Base-by-base conservation (phyloP, 2,113 vertebrate genomes). In the Mobula birostris region DNA sequence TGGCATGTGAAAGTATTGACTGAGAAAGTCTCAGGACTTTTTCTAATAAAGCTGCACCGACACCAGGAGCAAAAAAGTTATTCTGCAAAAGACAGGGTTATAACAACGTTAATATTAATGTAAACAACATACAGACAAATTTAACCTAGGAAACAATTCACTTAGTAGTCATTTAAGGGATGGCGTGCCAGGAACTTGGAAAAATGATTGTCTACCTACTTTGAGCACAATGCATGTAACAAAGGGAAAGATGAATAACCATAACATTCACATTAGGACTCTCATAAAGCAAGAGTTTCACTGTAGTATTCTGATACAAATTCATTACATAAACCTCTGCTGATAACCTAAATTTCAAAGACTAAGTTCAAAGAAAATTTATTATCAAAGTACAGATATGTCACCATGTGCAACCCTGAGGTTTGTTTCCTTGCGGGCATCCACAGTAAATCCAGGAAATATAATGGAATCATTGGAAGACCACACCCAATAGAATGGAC, bases 41-140 rank as follows among this genome's bases (percentile, higher is more conserved):
- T 9, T 61, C 17, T 19, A 95, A 74, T 5, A 95, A 85, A 32
- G 21, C 63, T 66, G 74, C 24, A 72, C 24, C 80, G 61, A 94
- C 27, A 24, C 78, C 94, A 14, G 48, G 83, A 7, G 85, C 1
- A 19, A 95, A 90, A 32, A 32, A 63, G 2, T 48, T 2, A 2
- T 90, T 83, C 95, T 95, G 77, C 56, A 94, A 94, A 24, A 80
- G 70, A 78, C 1, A 17, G 32, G 63, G 17, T 0, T 12, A 15
- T 32, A 82, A 88, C 9, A 7, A 63, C 8, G 14, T 79, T 36
- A 21, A 32, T 63, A 7, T 7, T 40, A 79, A 14, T 19, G 24
- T 40, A 36, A 21, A 7, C 36, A 29, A 74, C 15, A 36, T 17
- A 27, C 27, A 2, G 17, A 36, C n/a, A 72, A 11, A 1, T 1